phyloP scores from a whole-genome alignment of 2,113 vertebrate species.

The Barnardius zonarius region DNA sequence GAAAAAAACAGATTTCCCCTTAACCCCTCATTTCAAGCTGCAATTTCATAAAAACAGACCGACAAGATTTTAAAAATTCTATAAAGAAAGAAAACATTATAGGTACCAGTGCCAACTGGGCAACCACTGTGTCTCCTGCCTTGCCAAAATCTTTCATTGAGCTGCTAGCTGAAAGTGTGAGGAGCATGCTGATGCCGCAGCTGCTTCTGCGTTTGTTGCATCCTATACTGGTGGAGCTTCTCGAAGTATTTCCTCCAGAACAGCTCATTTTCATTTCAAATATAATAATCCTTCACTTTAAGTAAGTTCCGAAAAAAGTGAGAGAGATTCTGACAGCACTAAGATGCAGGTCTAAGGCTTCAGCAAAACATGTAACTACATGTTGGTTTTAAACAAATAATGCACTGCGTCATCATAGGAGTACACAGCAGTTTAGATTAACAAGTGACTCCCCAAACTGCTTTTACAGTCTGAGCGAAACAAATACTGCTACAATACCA shows the following conservation, averaged over 20 bases:
- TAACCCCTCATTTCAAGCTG: not conserved
- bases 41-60: not conserved
- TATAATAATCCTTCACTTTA: not conserved
- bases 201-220: not conserved
- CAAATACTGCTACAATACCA: not conserved
- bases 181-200: conserved; percentile 43
- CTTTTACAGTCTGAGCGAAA: not conserved
- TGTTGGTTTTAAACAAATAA: not conserved
- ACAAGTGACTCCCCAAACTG: not conserved
- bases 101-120: not conserved
- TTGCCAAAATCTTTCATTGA: conserved; percentile 59
- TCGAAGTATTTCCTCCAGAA: conserved; percentile 3
- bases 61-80: not conserved
- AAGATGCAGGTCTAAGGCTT: not conserved
- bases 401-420: not conserved
- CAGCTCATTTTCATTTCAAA: not conserved
- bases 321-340: not conserved
- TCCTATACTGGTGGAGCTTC: not conserved
- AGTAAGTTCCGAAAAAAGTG: not conserved
- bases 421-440: not conserved
- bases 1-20: not conserved
- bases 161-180: conserved; percentile 29
- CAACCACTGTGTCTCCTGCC: not conserved
- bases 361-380: not conserved
- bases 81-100: not conserved